Evolutionary conservation across 2,888 invertebrate species (phyloP), one percentile per base, ranked within the genome.

Genomic region (Acleris holmiana): DNA sequence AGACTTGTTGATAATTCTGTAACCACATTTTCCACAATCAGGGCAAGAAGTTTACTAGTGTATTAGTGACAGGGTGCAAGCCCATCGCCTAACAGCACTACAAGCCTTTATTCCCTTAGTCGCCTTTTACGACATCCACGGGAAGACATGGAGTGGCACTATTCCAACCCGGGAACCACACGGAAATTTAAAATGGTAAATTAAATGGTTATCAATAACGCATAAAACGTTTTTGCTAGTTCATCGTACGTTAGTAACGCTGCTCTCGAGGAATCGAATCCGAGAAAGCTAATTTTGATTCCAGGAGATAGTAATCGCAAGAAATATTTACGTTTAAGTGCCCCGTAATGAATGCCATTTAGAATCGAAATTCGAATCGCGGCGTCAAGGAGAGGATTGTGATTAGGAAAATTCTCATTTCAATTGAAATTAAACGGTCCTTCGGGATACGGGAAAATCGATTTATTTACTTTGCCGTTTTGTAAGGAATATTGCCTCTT

Each of bases 371-470:
- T 73, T 70, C 67, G 69, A 74, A 70, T 69, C 67, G 67, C 62
- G 62, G 49, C 56, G 65, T 56, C 46, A 35, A 53, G 61, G 46
- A 40, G 56, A 17, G 40, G 60, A 46, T 51, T 61, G 59, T 69
- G 71, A 76, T 75, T 72, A 71, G 71, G 66, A 61, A 69, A 68
- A 71, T 68, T 69, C 71, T 68, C 73, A 70, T 75, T 77, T 69
- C 73, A 61, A 75, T 78, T 73, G 72, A 75, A 74, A 75, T 75
- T 67, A 67, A 73, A 73, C 57, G 65, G 60, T 55, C 54, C 58
- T 61, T 44, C 15, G 48, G 59, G n/a, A 56, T 35, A 53, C 23
- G 19, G 25, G 51, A 35, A 66, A 58, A 58, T 68, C 65, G 61
- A 65, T 61, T 67, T 64, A 61, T 58, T 67, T 61, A 41, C 67